Evolutionary conservation across 1,140 invertebrate species (phyloP).

Genomic region (Mya arenaria): DNA sequence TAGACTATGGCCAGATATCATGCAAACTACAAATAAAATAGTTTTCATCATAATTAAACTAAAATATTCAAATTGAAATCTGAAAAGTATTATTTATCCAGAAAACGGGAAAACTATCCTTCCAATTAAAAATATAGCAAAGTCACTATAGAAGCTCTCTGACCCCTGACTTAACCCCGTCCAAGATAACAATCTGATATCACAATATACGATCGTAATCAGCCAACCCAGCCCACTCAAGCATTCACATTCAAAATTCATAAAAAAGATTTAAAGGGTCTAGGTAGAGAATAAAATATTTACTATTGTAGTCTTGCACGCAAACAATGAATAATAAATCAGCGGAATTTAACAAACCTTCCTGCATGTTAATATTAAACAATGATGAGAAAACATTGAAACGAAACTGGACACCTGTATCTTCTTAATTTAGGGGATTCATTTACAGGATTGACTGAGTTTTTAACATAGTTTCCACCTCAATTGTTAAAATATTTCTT

Average conservation of each 20-base stretch:
- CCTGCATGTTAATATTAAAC: constrained; percentile 2
- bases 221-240: constrained; percentile 26
- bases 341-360: neutral
- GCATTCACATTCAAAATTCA: constrained; percentile 29
- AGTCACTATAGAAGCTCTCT: too few species aligned
- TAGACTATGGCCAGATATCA: too few species aligned
- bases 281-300: constrained; percentile 24
- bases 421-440: neutral
- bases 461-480: too few species aligned
- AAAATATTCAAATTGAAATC: too few species aligned
- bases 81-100: too few species aligned
- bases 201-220: constrained; percentile 44
- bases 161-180: constrained; percentile 27
- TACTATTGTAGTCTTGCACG: constrained; percentile 40
- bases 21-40: too few species aligned
- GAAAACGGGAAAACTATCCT: too few species aligned
- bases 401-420: neutral
- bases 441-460: neutral
- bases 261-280: constrained; percentile 53
- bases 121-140: too few species aligned
- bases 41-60: too few species aligned
- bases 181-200: constrained; percentile 34
- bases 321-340: constrained; percentile 48
- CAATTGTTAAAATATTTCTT: too few species aligned
- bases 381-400: constrained; percentile 17